These are phyloP conservation scores for Drosophila austrosaltans DNA, from an alignment of 2,888 invertebrate genomes.

Conservation along the genomic window DNA sequence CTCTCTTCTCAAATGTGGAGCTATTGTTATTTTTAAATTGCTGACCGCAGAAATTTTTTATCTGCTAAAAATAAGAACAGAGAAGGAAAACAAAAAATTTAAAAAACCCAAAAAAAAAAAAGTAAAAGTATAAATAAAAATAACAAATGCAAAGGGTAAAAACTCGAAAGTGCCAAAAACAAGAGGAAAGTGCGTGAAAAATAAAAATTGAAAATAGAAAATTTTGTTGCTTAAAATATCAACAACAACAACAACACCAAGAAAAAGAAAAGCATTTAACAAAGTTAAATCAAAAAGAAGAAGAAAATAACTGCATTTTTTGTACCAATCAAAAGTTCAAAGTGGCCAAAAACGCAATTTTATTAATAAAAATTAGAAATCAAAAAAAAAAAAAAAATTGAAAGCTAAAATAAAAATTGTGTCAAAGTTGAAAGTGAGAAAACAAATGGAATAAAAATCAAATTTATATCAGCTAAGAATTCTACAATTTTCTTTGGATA, in stretches of 20 bases:
- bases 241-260: constrained; percentile 16
- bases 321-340: constrained; percentile 35
- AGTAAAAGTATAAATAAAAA: constrained; percentile 56
- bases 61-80: constrained; percentile 64
- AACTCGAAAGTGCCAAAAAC: constrained; percentile 72
- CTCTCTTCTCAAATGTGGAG: constrained; percentile 35
- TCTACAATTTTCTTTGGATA: constrained; percentile 1
- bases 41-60: constrained; percentile 70
- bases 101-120: constrained; percentile 28
- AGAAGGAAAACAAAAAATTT: constrained; percentile 54
- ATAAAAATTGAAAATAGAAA: constrained; percentile 8
- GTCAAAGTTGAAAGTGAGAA: constrained; percentile 7
- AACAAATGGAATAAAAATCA: neutral
- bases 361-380: neutral
- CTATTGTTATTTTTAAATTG: constrained; percentile 72
- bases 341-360: constrained; percentile 5
- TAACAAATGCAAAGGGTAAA: constrained; percentile 70
- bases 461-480: neutral
- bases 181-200: constrained; percentile 54
- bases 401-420: constrained; percentile 7
- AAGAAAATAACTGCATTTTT: constrained; percentile 17
- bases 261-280: constrained; percentile 20
- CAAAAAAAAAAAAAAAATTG: neutral
- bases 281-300: constrained; percentile 33
- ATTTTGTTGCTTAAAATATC: constrained; percentile 30